phyloP scores from a whole-genome alignment of 92 coral and sea anemone species.

The Desmophyllum pertusum region DNA sequence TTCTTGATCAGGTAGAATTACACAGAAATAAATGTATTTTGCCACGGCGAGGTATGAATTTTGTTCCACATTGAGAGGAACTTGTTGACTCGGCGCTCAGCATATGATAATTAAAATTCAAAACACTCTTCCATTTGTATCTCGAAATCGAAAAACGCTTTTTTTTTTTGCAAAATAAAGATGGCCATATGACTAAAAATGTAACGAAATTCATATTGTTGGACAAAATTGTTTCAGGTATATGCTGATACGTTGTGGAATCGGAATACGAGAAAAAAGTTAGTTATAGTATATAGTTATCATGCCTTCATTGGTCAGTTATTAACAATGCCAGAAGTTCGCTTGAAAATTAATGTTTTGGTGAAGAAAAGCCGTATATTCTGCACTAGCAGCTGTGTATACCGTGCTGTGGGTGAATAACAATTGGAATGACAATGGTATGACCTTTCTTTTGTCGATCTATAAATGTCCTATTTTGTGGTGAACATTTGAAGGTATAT shows the following conservation, averaged over 20 bases:
- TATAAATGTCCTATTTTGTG: neutral
- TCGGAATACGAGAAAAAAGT: neutral
- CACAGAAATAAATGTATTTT: neutral
- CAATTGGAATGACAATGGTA: neutral
- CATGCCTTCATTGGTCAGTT: neutral
- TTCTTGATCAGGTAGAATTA: neutral
- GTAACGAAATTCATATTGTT: neutral
- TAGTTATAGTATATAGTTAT: neutral
- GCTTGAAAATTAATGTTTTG: neutral
- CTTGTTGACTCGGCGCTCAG: neutral
- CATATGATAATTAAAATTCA: neutral
- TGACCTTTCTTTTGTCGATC: neutral
- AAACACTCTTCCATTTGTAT: neutral
- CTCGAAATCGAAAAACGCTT: neutral
- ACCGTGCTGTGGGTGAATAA: neutral
- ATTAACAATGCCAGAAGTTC: neutral
- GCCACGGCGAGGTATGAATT: neutral
- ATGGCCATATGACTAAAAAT: neutral
- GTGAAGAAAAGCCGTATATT: neutral
- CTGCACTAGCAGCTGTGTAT: neutral
- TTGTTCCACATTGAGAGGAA: neutral
- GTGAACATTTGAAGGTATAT: neutral
- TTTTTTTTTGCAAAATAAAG: neutral
- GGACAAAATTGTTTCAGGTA: neutral
- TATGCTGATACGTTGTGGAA: neutral